Evolutionary conservation across 2,113 vertebrate genomes (phyloP).

Genomic region (Lipophrys pholis): DNA sequence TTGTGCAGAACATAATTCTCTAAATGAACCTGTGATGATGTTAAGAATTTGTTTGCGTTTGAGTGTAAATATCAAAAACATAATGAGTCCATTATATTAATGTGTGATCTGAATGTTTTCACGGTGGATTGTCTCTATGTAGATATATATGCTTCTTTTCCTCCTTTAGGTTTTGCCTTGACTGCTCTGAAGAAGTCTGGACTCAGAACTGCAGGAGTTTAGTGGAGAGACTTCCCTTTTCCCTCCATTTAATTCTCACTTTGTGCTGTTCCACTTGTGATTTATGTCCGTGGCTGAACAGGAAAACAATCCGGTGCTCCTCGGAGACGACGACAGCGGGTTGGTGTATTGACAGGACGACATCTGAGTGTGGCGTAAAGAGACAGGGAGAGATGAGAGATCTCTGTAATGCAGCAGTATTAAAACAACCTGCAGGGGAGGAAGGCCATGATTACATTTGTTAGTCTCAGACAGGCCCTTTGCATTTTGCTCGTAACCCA

Average conservation of each 20-base stretch:
- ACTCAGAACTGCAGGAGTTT: neutral
- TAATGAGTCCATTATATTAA: too few species aligned
- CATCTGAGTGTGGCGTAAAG: conserved; percentile 41
- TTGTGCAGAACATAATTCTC: too few species aligned
- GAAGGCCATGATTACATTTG: conserved; percentile 78
- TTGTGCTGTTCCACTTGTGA: conserved; percentile 1
- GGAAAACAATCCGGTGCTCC: neutral
- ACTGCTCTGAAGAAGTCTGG: too few species aligned
- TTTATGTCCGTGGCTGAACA: conserved; percentile 2
- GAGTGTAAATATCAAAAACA: too few species aligned
- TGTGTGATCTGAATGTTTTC: too few species aligned
- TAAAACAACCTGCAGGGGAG: conserved; percentile 76
- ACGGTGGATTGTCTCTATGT: too few species aligned
- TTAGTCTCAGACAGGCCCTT: conserved; percentile 79
- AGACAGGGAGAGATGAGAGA: conserved; percentile 53
- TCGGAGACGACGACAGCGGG: neutral
- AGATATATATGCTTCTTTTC: too few species aligned
- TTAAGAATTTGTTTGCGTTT: too few species aligned
- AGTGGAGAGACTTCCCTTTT: neutral
- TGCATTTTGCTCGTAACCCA: conserved; percentile 79
- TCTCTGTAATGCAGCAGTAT: conserved; percentile 68
- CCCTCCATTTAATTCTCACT: neutral
- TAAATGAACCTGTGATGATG: too few species aligned
- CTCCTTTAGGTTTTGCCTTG: too few species aligned
- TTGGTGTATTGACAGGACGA: conserved; percentile 5